These are phyloP conservation scores for Apis laboriosa DNA, from an alignment of 1,140 invertebrate genomes.

Conservation along the genomic window DNA sequence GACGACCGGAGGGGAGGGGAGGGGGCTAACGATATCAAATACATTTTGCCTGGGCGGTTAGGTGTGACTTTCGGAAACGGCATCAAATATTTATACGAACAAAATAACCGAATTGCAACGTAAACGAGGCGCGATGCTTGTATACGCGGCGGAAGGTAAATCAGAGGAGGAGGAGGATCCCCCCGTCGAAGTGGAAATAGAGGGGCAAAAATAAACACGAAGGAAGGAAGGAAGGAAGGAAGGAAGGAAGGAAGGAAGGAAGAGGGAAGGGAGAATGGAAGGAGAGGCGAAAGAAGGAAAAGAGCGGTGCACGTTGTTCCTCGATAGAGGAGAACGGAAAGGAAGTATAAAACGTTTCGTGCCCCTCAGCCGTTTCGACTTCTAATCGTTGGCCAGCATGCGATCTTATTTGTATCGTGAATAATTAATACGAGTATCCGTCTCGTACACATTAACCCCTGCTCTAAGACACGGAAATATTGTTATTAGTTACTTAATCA, in stretches of 20 bases:
- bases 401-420: conserved; percentile 67
- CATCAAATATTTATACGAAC: conserved; percentile 71
- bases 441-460: conserved; percentile 53
- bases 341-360: conserved; percentile 57
- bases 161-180: conserved; percentile 52
- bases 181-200: conserved; percentile 56
- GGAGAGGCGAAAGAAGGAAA: conserved; percentile 33
- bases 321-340: conserved; percentile 45
- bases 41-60: conserved; percentile 53
- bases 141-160: conserved; percentile 59
- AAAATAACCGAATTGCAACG: conserved; percentile 70
- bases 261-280: conserved; percentile 6
- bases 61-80: conserved; percentile 61
- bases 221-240: conserved; percentile 5
- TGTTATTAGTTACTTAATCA: conserved; percentile 34
- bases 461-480: conserved; percentile 34
- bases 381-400: conserved; percentile 68
- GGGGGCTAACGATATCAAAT: conserved; percentile 60
- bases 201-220: conserved; percentile 55
- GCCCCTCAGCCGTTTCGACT: conserved; percentile 50
- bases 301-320: conserved; percentile 8
- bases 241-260: neutral
- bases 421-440: conserved; percentile 74
- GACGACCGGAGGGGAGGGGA: no score
- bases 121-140: conserved; percentile 61